Evolutionary conservation across 1,140 invertebrate species (phyloP).

Genomic region (Procambarus clarkii): DNA sequence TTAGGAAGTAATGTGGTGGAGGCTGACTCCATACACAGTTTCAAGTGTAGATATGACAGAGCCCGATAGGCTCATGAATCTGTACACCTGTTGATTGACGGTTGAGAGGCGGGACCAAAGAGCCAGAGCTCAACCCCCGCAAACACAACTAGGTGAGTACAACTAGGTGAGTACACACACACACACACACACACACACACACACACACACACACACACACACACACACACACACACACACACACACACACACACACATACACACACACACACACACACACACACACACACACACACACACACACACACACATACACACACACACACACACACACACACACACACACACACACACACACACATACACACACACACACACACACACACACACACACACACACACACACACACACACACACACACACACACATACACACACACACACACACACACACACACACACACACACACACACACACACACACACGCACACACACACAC

Average conservation of each 20-base stretch:
- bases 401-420: constrained; percentile 6
- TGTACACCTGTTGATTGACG: too few species aligned
- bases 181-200: neutral
- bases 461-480: neutral
- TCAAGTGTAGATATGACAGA: too few species aligned
- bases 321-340: neutral
- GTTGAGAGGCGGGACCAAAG: too few species aligned
- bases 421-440: neutral
- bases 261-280: neutral
- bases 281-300: constrained; percentile 8
- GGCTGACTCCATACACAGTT: too few species aligned
- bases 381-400: constrained; percentile 13
- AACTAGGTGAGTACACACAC: too few species aligned
- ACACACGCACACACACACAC: constrained; percentile 14
- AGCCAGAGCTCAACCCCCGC: too few species aligned
- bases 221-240: neutral
- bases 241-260: neutral
- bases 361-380: constrained; percentile 2
- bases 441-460: neutral
- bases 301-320: constrained; percentile 7
- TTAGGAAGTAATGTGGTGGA: too few species aligned
- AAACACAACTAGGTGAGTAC: too few species aligned
- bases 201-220: constrained; percentile 9
- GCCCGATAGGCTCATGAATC: too few species aligned
- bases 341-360: neutral